Conservation (phyloP, 2,113 vertebrate species). For the Heteronetta atricapilla region DNA sequence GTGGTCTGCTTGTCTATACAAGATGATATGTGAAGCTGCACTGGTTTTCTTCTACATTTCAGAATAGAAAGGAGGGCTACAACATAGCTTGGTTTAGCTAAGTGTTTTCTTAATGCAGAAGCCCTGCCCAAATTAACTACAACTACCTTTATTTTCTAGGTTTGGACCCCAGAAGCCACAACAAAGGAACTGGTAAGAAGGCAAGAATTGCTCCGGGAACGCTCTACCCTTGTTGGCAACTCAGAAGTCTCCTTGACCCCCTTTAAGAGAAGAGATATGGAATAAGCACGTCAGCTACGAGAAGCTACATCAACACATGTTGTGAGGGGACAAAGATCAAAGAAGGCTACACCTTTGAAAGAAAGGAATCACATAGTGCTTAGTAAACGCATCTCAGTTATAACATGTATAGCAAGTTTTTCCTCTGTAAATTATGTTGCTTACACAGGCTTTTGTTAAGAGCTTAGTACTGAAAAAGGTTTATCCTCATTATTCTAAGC, state of each 20-base stretch:
- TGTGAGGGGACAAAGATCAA: not conserved
- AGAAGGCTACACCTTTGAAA: not conserved
- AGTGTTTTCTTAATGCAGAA: not conserved
- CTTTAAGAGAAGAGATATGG: constrained; percentile 78
- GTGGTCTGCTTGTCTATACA: not conserved
- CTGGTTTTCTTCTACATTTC: not conserved
- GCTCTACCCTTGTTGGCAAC: constrained; percentile 72
- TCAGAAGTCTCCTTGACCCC: constrained; percentile 83
- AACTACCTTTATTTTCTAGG: constrained; percentile 69
- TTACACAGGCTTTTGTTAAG: not conserved
- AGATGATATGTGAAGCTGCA: not conserved
- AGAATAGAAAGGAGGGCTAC: not conserved
- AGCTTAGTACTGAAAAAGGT: not conserved
- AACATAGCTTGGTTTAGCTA: not conserved
- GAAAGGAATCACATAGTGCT: not conserved
- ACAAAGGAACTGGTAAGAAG: constrained; percentile 80
- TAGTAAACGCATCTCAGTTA: not conserved
- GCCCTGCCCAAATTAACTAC: not conserved
- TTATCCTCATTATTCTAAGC: not conserved
- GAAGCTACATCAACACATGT: not conserved
- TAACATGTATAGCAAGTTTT: not conserved
- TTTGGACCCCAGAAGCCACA: constrained; percentile 82
- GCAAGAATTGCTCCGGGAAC: constrained; percentile 72
- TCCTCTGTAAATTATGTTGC: not conserved
- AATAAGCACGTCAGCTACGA: constrained; percentile 63